phyloP scores from a whole-genome alignment of 2,113 vertebrate genomes.

The Pomatostomus ruficeps region DNA sequence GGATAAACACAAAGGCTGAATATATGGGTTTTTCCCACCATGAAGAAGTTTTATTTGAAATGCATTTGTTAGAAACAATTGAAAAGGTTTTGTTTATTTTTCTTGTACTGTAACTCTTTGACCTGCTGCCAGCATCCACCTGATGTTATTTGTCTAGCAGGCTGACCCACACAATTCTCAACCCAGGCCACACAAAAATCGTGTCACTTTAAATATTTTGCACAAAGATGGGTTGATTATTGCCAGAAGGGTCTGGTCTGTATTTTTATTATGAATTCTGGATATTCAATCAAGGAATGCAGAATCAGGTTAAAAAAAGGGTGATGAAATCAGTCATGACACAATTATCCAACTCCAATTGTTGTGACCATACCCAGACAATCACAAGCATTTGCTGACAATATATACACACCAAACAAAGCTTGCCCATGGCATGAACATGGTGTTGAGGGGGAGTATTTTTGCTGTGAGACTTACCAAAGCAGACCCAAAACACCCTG shows the following conservation, averaged over 20 bases:
- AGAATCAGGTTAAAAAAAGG: constrained; percentile 88
- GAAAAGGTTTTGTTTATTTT: background rate
- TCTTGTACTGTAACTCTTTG: background rate
- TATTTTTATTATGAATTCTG: background rate
- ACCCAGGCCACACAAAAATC: background rate
- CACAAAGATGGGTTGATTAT: background rate
- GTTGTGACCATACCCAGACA: constrained; percentile 7
- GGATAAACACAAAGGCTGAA: background rate
- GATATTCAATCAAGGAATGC: constrained; percentile 88
- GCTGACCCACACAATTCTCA: background rate
- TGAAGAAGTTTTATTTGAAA: background rate
- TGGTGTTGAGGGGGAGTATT: background rate
- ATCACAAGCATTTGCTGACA: background rate
- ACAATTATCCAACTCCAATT: constrained; percentile 77
- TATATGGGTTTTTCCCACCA: background rate
- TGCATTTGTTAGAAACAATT: background rate
- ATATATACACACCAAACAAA: background rate
- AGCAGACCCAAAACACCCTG: background rate
- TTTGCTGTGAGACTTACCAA: background rate
- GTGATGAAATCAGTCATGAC: constrained; percentile 84
- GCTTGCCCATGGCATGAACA: background rate
- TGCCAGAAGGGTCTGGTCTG: background rate
- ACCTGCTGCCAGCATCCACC: background rate
- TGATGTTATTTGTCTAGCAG: background rate
- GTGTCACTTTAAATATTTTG: background rate